Evolutionary conservation across 2,797 vertebrate genomes (phyloP), one percentile per base, ranked within the genome.

Genomic region (Chiropotes sagulatus): DNA sequence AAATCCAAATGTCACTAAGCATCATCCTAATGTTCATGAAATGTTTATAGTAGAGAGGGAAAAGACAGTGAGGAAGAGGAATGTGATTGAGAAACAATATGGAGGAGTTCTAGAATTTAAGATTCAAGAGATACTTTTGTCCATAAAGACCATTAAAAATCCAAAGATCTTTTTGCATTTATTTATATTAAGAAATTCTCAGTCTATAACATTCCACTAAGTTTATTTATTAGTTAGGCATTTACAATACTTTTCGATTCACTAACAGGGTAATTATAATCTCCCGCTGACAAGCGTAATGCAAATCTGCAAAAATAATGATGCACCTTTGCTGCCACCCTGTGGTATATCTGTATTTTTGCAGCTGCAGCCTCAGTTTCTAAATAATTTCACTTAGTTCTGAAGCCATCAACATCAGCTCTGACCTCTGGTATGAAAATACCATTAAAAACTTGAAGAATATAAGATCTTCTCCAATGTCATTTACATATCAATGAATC

Each of bases 251-350:
- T 90, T 94, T 95, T 61, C 52, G 28, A 41, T 33, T 48, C 72
- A 30, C 44, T 64, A 41, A 82, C 10, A 89, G 1, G 2, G 28
- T 73, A 58, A 52, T 85, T 48, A 61, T 12, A 86, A 64, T 92
- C 94, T 87, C 70, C 48, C 4, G 19, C 7, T 67, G 41, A 22
- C 36, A 52, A 10, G 13, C 22, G 33, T 5, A 52, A 76, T 4
- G 13, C 3, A 79, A 67, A 73, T 4, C 46, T 76, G 22, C 1
- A 54, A 88, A 96, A 95, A 44, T 54, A 97, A 75, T 67, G 81
- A 48, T 90, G 96, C 64, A 9, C 58, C 88, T 97, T 88, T 98
- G 96, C 97, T 96, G 97, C 97, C 98, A 93, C 93, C 97, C 11
- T 7, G 96, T 97, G 98, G 96, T 44, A 22, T 0, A 9, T 50